Base-by-base conservation (phyloP, 2,113 vertebrate genomes). In the Ifrita kowaldi region DNA sequence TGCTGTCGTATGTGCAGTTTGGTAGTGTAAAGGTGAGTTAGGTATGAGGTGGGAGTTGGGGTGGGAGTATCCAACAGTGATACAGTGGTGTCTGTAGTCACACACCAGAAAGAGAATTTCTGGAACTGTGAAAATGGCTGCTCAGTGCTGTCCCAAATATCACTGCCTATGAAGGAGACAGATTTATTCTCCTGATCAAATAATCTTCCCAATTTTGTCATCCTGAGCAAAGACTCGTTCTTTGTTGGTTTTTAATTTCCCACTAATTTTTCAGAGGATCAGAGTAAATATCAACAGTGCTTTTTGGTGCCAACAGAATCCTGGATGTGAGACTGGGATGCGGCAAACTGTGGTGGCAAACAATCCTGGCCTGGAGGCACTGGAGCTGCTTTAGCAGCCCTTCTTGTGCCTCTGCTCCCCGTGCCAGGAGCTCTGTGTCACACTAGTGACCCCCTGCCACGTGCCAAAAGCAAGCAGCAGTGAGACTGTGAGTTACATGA, bases 401-500 rank as follows among this genome's bases (percentile, higher is more conserved):
- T 83, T n/a, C 49, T 35, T n/a, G 23, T n/a, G 46, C 17, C 42
- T 77, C 85, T 84, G 42, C 35, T 56, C 14, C 23, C 27, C 27
- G 5, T 62, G 57, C 41, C 81, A 69, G 89, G 33, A 81, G 9
- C 28, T 24, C 41, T 33, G 47, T 16, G 2, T 69, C 59, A 17
- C 2, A 0, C 18, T 12, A 10, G 50, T 21, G 30, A 11, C 21
- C 24, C 30, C 16, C 46, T 62, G 39, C 47, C 70, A 33, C 0
- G 0, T 84, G 75, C 68, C 5, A 2, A 71, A 70, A 65, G n/a
- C 55, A 35, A 64, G 79, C 17, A 30, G 19, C 37, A 69, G 33
- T 0, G 6, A 83, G 47, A 42, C 28, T 0, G 0, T 42, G n/a
- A 83, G 30, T 42, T 0, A 0, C 9, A 5, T 26, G n/a, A 46